phyloP scores from a whole-genome alignment of 1,140 invertebrate genomes.

The Drosophila nikananu region DNA sequence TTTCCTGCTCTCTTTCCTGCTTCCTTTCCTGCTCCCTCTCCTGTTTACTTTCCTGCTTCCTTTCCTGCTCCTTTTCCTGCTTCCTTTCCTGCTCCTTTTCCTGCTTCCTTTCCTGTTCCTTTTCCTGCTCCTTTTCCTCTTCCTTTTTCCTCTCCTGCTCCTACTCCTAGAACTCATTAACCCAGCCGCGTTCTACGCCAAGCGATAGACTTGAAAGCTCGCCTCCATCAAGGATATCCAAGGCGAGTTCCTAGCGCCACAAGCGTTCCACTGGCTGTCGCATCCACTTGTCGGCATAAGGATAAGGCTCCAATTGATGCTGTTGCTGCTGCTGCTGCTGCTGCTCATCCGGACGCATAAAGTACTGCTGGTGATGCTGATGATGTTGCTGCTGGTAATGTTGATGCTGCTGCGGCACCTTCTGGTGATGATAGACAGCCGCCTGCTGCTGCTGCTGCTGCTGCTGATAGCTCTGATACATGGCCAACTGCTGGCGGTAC shows the following conservation, averaged over 20 bases:
- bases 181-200: slow-evolving; percentile 17
- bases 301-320: background rate
- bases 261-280: slow-evolving; percentile 11
- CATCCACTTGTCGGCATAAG: slow-evolving; percentile 5
- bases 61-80: background rate
- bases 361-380: background rate
- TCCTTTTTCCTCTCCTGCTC: background rate
- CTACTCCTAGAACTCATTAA: background rate
- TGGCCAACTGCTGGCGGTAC: slow-evolving; percentile 12
- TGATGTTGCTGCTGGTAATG: background rate
- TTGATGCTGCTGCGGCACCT: background rate
- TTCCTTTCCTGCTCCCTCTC: background rate
- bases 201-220: slow-evolving; percentile 2
- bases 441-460: background rate
- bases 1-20: background rate
- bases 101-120: background rate
- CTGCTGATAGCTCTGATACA: slow-evolving; percentile 11
- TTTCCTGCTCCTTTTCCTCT: background rate
- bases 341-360: background rate
- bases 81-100: background rate
- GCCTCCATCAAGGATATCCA: background rate
- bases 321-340: background rate
- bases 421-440: slow-evolving; percentile 1
- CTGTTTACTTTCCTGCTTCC: background rate
- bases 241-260: slow-evolving; percentile 6